These are phyloP conservation scores for Germaria angustata DNA, from an alignment of 2,888 invertebrate genomes.

Conservation along the genomic window DNA sequence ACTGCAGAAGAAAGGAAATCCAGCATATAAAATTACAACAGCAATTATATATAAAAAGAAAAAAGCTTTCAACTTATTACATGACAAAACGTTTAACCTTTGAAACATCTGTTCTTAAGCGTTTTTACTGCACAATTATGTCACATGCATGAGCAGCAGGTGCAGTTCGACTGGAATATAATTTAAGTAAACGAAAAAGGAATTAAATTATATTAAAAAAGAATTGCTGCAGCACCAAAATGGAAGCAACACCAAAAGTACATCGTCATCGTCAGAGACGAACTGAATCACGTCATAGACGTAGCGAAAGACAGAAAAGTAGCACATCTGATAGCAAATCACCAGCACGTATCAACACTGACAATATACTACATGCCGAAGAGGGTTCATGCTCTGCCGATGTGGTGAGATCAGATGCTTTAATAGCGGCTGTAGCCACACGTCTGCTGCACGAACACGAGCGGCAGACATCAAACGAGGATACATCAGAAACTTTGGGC, in stretches of 20 bases:
- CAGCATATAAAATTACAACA: slow-evolving; percentile 23
- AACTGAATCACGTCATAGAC: slow-evolving; percentile 75
- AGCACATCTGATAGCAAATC: slow-evolving; percentile 70
- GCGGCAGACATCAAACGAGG: slow-evolving; percentile 72
- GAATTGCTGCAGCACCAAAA: slow-evolving; percentile 58
- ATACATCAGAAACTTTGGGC: slow-evolving; percentile 62
- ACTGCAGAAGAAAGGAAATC: neutral
- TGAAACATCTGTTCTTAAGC: slow-evolving; percentile 59
- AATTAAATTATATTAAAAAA: neutral
- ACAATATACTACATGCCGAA: slow-evolving; percentile 61
- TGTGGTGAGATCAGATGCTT: slow-evolving; percentile 48
- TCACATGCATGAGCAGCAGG: slow-evolving; percentile 27
- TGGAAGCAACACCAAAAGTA: slow-evolving; percentile 79
- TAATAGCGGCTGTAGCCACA: slow-evolving; percentile 67
- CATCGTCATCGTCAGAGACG: slow-evolving; percentile 79
- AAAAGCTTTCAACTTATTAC: slow-evolving; percentile 39
- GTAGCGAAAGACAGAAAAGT: slow-evolving; percentile 72
- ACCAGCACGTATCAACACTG: slow-evolving; percentile 54
- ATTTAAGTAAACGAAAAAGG: slow-evolving; percentile 1
- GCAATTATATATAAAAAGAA: neutral
- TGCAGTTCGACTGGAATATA: slow-evolving; percentile 10
- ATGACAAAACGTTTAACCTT: slow-evolving; percentile 60
- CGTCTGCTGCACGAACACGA: slow-evolving; percentile 66
- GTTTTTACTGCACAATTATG: slow-evolving; percentile 5
- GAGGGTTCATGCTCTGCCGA: slow-evolving; percentile 68